Evolutionary conservation across 2,113 vertebrate species (phyloP).

Genomic region (Rhagologus leucostigma): DNA sequence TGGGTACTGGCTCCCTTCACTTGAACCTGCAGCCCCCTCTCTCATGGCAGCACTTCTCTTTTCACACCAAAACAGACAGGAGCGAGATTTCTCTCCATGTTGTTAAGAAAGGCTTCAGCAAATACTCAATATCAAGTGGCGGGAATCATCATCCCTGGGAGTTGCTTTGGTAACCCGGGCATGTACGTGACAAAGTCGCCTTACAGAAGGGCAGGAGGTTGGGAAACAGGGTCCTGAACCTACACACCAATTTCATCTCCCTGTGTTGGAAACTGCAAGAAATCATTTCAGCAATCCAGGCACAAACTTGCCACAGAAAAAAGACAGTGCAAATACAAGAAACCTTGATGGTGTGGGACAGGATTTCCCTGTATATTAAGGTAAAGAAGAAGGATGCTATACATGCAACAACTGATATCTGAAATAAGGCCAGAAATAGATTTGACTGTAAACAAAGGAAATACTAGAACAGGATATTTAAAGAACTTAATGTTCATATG

Average conservation of each 20-base stretch:
- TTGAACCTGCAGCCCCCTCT: fast-evolving
- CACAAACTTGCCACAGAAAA: neutral
- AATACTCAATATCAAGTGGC: neutral
- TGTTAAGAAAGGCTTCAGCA: neutral
- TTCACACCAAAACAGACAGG: neutral
- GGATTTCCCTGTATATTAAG: neutral
- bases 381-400: neutral
- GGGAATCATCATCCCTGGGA: fast-evolving
- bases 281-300: neutral
- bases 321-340: neutral
- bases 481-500: neutral
- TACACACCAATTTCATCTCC: neutral
- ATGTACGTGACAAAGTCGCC: fast-evolving
- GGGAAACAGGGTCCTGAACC: neutral
- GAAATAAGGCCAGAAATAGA: neutral
- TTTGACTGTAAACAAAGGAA: neutral
- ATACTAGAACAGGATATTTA: neutral
- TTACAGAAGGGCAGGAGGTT: neutral
- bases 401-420: neutral
- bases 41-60: neutral
- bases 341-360: neutral
- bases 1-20: fast-evolving
- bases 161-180: neutral
- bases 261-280: neutral
- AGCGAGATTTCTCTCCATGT: neutral